A percentile compares a stretch with the other conserved stretches of the same genome.
phyloP scores from a whole-genome alignment of 2,888 invertebrate species.

The Pristionchus japonicus region DNA sequence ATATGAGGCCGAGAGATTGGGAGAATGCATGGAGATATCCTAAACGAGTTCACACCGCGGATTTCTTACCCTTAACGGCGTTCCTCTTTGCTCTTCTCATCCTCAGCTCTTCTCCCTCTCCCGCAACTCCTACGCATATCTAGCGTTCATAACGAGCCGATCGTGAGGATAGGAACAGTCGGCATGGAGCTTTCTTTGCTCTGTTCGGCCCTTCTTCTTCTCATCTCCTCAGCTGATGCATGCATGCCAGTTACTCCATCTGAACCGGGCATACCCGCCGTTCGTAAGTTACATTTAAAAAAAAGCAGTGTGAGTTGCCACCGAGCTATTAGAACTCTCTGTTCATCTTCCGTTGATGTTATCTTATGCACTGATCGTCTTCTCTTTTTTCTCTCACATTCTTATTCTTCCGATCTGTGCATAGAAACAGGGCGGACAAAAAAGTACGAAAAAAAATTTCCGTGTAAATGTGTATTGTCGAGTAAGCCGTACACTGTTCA shows the following conservation, averaged over 20 bases:
- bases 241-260: not conserved
- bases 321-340: no score
- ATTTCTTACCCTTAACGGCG: not conserved
- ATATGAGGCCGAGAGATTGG: not conserved
- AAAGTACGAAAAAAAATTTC: no score
- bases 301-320: no score
- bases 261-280: not conserved
- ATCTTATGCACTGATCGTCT: no score
- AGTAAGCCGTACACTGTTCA: no score
- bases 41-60: not conserved
- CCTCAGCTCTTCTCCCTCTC: not conserved
- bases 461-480: no score
- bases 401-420: no score
- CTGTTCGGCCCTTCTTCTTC: not conserved
- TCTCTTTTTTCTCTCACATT: no score
- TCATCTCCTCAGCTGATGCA: not conserved
- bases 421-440: no score
- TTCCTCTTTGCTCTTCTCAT: not conserved
- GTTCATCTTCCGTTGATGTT: no score
- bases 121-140: no score
- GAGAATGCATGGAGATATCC: not conserved
- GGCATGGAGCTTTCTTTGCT: not conserved
- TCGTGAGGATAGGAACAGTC: not conserved
- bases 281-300: not conserved
- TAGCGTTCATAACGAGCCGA: not conserved